Conservation (phyloP, 2,113 vertebrate species). For the Aramus guarauna region DNA sequence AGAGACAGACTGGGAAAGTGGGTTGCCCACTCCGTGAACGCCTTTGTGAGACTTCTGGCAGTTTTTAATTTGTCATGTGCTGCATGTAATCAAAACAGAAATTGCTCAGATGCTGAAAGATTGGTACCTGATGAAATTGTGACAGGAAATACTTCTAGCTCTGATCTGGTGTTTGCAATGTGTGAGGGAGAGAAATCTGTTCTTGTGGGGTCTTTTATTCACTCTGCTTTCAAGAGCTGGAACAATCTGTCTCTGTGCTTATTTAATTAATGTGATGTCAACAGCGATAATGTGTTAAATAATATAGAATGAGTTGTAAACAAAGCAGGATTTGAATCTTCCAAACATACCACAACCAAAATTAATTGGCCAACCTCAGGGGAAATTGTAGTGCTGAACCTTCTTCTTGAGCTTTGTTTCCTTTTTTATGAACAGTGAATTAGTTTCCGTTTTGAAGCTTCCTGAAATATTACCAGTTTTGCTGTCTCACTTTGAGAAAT, state of each 20-base stretch:
- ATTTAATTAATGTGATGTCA: conserved; percentile 62
- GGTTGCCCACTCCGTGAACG: neutral
- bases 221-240: conserved; percentile 28
- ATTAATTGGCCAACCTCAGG: conserved; percentile 22
- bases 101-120: conserved; percentile 41
- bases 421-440: conserved; percentile 13
- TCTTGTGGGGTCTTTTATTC: conserved; percentile 56
- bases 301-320: conserved; percentile 48
- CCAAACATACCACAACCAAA: conserved; percentile 15
- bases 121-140: conserved; percentile 45
- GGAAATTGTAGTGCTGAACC: neutral
- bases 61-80: conserved; percentile 7
- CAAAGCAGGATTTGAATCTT: conserved; percentile 48
- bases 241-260: conserved; percentile 57
- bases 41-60: neutral
- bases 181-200: conserved; percentile 55
- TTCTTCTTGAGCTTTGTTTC: conserved; percentile 32
- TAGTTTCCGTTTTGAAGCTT: neutral
- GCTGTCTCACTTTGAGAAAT: conserved; percentile 23
- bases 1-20: rapidly evolving
- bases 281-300: conserved; percentile 51
- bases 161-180: conserved; percentile 35
- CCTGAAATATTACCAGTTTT: conserved; percentile 2
- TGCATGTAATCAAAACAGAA: conserved; percentile 41
- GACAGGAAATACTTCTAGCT: conserved; percentile 47